phyloP scores from a whole-genome alignment of 1,140 invertebrate species.

The Streblospio benedicti region DNA sequence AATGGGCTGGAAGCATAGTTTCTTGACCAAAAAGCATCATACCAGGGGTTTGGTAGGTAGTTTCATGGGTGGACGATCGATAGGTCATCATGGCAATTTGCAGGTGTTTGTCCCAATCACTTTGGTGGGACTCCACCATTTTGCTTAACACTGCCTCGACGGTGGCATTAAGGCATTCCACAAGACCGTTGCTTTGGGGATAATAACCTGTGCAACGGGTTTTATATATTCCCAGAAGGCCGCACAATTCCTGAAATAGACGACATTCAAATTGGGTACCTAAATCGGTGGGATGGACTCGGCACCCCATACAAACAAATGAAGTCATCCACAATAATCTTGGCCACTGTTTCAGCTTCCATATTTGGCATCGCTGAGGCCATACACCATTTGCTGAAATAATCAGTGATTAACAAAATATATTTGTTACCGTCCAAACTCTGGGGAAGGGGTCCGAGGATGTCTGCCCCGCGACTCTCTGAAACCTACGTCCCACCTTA shows the following conservation, averaged over 20 bases:
- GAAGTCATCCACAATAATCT: conserved; percentile 33
- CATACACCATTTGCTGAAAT: conserved; percentile 45
- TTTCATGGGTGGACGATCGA: background rate
- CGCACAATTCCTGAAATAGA: background rate
- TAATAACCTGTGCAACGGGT: background rate
- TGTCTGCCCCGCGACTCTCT: conserved; percentile 12
- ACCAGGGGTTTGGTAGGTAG: no score
- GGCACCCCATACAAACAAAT: conserved; percentile 38
- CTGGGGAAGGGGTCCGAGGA: conserved; percentile 18
- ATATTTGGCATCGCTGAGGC: conserved; percentile 39
- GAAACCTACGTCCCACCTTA: conserved; percentile 9
- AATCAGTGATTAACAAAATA: conserved; percentile 37
- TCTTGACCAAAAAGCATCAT: no score
- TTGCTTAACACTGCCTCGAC: conserved; percentile 17
- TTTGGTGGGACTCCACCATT: conserved; percentile 5
- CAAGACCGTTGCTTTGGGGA: conserved; percentile 10
- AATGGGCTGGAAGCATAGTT: no score
- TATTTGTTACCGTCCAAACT: conserved; percentile 29
- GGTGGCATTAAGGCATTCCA: conserved; percentile 14
- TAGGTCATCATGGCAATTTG: conserved; percentile 3
- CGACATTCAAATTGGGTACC: conserved; percentile 7
- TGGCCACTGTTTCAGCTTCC: conserved; percentile 36
- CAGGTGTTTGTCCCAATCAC: conserved; percentile 9
- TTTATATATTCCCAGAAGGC: conserved; percentile 1
- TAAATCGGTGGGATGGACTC: conserved; percentile 25